phyloP scores from a whole-genome alignment of 2,113 vertebrate genomes.

The Apodemus sylvaticus region DNA sequence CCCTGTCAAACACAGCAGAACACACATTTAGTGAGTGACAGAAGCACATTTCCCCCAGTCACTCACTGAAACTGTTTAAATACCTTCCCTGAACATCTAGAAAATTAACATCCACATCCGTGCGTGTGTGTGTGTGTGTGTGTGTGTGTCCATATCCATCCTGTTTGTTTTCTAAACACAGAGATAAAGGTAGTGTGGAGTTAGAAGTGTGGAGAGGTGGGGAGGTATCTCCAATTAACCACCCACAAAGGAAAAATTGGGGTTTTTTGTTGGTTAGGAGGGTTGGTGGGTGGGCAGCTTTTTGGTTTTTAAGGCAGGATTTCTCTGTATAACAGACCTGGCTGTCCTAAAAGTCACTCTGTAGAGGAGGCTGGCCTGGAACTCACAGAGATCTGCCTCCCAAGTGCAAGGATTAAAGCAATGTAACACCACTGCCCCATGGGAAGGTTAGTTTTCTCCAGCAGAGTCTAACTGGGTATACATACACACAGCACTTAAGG shows the following conservation, averaged over 20 bases:
- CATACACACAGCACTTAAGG: not conserved
- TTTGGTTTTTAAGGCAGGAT: not conserved
- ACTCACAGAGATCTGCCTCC: not conserved
- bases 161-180: not conserved
- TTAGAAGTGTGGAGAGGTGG: not conserved
- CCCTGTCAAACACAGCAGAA: constrained; percentile 87
- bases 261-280: not conserved
- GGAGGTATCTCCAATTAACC: not conserved
- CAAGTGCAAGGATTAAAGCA: not conserved
- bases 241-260: not conserved
- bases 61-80: not conserved
- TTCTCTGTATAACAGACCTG: not conserved
- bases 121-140: not conserved
- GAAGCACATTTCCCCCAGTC: not conserved
- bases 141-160: not conserved
- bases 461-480: not conserved
- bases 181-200: not conserved
- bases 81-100: not conserved
- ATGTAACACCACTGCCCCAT: not conserved
- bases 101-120: not conserved
- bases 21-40: constrained; percentile 28
- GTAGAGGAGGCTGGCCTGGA: not conserved
- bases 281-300: no score
- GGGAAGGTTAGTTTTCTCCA: not conserved
- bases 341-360: not conserved